Evolutionary conservation across 2,797 vertebrate species (phyloP).

Genomic region (Sebastiscus albofasciatus): DNA sequence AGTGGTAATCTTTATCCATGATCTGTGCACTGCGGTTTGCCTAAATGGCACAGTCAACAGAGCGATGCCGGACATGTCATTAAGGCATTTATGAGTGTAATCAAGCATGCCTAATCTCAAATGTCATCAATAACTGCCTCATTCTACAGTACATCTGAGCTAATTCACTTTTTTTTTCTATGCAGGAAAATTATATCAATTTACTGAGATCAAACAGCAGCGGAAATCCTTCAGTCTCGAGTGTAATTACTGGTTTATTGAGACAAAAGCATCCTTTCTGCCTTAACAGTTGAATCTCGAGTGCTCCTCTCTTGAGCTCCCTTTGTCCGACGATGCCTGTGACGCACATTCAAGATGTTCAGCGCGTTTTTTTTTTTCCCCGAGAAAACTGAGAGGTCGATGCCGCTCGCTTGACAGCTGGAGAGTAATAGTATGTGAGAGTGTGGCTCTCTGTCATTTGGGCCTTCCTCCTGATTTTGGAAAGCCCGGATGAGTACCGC

Average conservation of each 20-base stretch:
- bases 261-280: slow-evolving; percentile 71
- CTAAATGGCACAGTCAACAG: slow-evolving; percentile 47
- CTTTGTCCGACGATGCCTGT: slow-evolving; percentile 54
- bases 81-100: slow-evolving; percentile 66
- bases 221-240: slow-evolving; percentile 69
- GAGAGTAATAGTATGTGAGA: slow-evolving; percentile 44
- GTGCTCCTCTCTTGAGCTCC: slow-evolving; percentile 49
- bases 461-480: slow-evolving; percentile 60
- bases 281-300: slow-evolving; percentile 60
- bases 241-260: slow-evolving; percentile 67
- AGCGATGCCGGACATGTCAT: slow-evolving; percentile 49
- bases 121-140: slow-evolving; percentile 72
- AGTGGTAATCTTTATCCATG: slow-evolving; percentile 39
- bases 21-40: slow-evolving; percentile 51
- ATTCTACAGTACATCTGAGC: slow-evolving; percentile 50
- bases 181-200: slow-evolving; percentile 69
- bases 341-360: slow-evolving; percentile 61
- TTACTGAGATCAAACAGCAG: slow-evolving; percentile 68
- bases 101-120: slow-evolving; percentile 73
- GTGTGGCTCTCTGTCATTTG: slow-evolving; percentile 56
- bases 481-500: slow-evolving; percentile 39
- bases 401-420: slow-evolving; percentile 54
- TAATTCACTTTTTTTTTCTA: slow-evolving; percentile 21
- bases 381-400: slow-evolving; percentile 52
- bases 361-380: slow-evolving; percentile 22